These are phyloP conservation scores for Chrysolina oricalcia DNA, from an alignment of 2,888 invertebrate species.

Conservation along the genomic window DNA sequence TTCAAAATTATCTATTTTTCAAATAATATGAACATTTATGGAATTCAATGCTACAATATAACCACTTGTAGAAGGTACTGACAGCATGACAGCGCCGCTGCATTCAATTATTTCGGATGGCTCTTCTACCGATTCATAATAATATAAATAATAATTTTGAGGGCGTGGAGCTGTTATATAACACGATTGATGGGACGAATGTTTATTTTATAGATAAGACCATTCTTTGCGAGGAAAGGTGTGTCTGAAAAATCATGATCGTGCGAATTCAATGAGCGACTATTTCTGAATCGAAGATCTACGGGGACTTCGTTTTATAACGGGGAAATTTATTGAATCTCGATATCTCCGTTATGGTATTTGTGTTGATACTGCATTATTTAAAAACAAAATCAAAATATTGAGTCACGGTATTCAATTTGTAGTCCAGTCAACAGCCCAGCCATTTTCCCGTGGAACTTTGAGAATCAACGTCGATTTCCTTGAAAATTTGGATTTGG, in stretches of 20 bases:
- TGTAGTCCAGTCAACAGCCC: too few relatives aligned
- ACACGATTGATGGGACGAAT: constrained; percentile 22
- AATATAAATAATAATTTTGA: constrained; percentile 15
- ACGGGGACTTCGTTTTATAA: background rate
- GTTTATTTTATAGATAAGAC: constrained; percentile 22
- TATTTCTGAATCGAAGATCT: background rate
- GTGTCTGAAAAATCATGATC: constrained; percentile 18
- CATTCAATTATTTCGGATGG: constrained; percentile 6
- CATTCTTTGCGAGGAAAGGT: constrained; percentile 16
- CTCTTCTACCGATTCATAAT: background rate
- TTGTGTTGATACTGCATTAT: background rate
- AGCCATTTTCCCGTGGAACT: too few relatives aligned
- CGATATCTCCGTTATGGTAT: background rate
- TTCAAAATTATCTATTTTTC: background rate
- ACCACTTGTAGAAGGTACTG: background rate
- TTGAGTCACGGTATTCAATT: too few relatives aligned
- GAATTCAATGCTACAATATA: background rate
- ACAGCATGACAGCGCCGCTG: constrained; percentile 5
- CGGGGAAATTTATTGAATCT: constrained; percentile 7
- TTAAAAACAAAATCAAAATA: too few relatives aligned
- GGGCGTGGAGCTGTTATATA: constrained; percentile 15
- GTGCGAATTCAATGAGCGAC: constrained; percentile 21
- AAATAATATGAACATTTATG: background rate
- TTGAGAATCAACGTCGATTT: too few relatives aligned
- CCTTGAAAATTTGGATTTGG: too few relatives aligned